These are phyloP conservation scores for Siderastrea siderea DNA, from an alignment of 92 coral and sea anemone species.

Conservation along the genomic window DNA sequence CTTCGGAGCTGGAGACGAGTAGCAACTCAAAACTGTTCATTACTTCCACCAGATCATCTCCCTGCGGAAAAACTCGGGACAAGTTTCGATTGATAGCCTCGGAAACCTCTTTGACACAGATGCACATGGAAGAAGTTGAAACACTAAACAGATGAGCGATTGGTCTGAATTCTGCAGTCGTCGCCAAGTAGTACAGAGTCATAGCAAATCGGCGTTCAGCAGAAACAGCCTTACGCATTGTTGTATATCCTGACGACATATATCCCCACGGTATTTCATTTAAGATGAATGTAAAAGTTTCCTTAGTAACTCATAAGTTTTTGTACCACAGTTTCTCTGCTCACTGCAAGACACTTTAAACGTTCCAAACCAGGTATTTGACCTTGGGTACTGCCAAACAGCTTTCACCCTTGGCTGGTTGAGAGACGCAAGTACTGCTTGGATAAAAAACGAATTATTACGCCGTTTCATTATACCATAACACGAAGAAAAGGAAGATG, in stretches of 20 bases:
- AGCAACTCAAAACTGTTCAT: conserved; percentile 21
- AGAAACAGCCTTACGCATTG: conserved; percentile 58
- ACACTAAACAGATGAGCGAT: conserved; percentile 38
- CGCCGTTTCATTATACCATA: not conserved
- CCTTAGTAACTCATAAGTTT: conserved; percentile 11
- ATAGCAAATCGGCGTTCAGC: conserved; percentile 42
- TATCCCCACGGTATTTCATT: conserved; percentile 24
- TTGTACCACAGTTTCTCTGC: conserved; percentile 16
- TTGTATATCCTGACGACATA: conserved; percentile 56
- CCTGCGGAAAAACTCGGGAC: conserved; percentile 25
- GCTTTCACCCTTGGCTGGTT: conserved; percentile 16
- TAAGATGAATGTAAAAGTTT: conserved; percentile 26
- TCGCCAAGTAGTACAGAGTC: conserved; percentile 36
- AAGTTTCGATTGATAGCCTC: conserved; percentile 10
- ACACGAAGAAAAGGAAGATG: not conserved
- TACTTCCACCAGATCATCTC: conserved; percentile 21
- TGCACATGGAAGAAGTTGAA: conserved; percentile 44
- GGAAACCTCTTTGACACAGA: conserved; percentile 42
- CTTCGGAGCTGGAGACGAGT: no score
- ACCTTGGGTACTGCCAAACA: conserved; percentile 20
- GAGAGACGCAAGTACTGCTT: not conserved
- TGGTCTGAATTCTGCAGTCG: conserved; percentile 44
- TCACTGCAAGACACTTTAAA: conserved; percentile 1
- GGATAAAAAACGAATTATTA: conserved; percentile 3
- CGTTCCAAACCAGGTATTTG: conserved; percentile 27